These are phyloP conservation scores for Lutraria rhynchaena DNA, from an alignment of 1,140 invertebrate species.

Conservation along the genomic window DNA sequence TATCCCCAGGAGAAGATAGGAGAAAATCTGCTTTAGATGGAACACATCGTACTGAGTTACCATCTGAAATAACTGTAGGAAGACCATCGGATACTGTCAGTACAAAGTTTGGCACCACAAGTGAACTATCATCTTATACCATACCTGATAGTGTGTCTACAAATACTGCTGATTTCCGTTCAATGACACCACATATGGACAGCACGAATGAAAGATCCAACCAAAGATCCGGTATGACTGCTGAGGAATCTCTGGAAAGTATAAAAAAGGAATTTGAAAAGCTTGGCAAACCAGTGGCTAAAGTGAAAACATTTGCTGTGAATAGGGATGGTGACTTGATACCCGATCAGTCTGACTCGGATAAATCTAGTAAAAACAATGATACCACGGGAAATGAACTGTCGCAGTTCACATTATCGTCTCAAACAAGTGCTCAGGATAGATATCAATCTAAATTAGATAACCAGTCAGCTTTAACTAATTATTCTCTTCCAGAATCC, in stretches of 20 bases:
- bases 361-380: slow-evolving; percentile 38
- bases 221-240: slow-evolving; percentile 10
- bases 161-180: background rate
- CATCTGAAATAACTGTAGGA: slow-evolving; percentile 41
- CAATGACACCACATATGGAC: background rate
- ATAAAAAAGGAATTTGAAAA: slow-evolving; percentile 55
- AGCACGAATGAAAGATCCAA: background rate
- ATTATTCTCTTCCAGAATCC: slow-evolving; percentile 33
- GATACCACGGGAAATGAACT: background rate
- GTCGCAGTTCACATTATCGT: slow-evolving; percentile 22
- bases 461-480: slow-evolving; percentile 38
- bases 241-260: slow-evolving; percentile 38
- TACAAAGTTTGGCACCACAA: background rate
- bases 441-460: slow-evolving; percentile 24
- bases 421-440: slow-evolving; percentile 32
- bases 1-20: slow-evolving; percentile 41
- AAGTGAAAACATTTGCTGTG: slow-evolving; percentile 54
- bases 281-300: slow-evolving; percentile 21
- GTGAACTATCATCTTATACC: slow-evolving; percentile 24
- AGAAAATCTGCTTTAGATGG: slow-evolving; percentile 42
- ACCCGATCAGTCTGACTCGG: slow-evolving; percentile 45
- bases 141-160: background rate
- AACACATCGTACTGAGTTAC: slow-evolving; percentile 34
- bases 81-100: background rate
- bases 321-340: slow-evolving; percentile 52